Base-by-base conservation (phyloP, 2,797 vertebrate species). In the Chelonia mydas region DNA sequence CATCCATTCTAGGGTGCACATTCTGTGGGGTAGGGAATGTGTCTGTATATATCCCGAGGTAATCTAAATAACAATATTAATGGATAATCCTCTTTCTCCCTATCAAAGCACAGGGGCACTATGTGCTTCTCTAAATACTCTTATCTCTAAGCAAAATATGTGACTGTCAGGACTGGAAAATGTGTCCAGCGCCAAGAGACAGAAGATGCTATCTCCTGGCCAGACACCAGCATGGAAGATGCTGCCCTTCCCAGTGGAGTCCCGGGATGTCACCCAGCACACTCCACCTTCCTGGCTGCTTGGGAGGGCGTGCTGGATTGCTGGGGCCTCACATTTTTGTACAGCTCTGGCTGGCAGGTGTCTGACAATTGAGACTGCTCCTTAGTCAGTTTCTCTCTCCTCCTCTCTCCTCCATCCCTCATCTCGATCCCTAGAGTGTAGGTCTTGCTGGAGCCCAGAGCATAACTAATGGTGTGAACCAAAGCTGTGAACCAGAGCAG, bases 251-350 rank as follows among this genome's bases (percentile, higher is more conserved):
- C 23, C 50, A 87, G 50, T 1, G 2, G 83, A 81, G n/a, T 53
- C 21, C 27, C 77, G 77, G 31, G 61, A 65, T 37, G 37, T 4
- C 61, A n/a, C 16, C 81, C 47, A 78, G 89, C 28, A 45, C 45
- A 65, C 33, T 65, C 16, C 72, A 37, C 53, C 54, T 57, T 68
- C 41, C 79, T 90, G 72, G 83, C 19, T 33, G 12, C 45, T 27
- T 25, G 9, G 37, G 65, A 33, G 45, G 15, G 25, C 5, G 4
- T 27, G 31, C 19, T 41, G 41, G n/a, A 17, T 0, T 0, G 7
- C 11, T 6, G 47, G 11, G 54, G 28, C 25, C 49, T 68, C 55
- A n/a, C 61, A 47, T 45, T 80, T 79, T n/a, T 81, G 51, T 17
- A 57, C 33, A 59, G 50, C 37, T n/a, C 37, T 28, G 31, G 6